Evolutionary conservation across 2,888 invertebrate genomes (phyloP), one percentile per base, ranked within the genome.

Genomic region (Chironomus tentans): DNA sequence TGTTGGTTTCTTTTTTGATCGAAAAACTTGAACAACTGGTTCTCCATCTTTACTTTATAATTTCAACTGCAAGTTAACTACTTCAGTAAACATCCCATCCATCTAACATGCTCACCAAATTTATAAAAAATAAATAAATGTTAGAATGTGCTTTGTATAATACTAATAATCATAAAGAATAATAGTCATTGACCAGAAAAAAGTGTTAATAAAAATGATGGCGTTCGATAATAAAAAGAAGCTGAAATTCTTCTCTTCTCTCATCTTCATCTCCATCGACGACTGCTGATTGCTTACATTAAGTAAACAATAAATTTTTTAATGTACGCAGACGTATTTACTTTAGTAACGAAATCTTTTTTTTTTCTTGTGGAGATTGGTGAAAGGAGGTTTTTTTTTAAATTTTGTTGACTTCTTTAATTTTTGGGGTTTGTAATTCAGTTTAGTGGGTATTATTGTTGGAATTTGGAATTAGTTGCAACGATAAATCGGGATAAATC

Each of bases 21-120:
- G n/a, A n/a, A n/a, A n/a, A n/a, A n/a, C n/a, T n/a, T n/a, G n/a
- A n/a, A 71, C 10, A 71, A 71, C 71, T 71, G 71, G 71, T 71
- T 71, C 71, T 69, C 46, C 50, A 71, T 71, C 71, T 71, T 70
- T 47, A 28, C n/a, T 15, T 47, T n/a, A n/a, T n/a, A n/a, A n/a
- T n/a, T 70, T 71, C 71, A 10, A 65, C 22, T 24, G 65, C 65
- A 24, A 18, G 15, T 13, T 65, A 24, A 65, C 24, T 13, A 24
- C 65, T 24, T 65, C 13, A 21, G 13, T 24, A 18, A 65, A 65
- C 21, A 65, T 24, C 5, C 15, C 22, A 65, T 21, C 13, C 38
- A 38, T 38, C 38, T 38, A 38, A 56, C 56, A 56, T 56, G 56
- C 56, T 56, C 15, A 56, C 56, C n/a, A 56, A 56, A 56, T 15